Base-by-base conservation (phyloP, 2,797 vertebrate genomes). In the Syngnathus acus region DNA sequence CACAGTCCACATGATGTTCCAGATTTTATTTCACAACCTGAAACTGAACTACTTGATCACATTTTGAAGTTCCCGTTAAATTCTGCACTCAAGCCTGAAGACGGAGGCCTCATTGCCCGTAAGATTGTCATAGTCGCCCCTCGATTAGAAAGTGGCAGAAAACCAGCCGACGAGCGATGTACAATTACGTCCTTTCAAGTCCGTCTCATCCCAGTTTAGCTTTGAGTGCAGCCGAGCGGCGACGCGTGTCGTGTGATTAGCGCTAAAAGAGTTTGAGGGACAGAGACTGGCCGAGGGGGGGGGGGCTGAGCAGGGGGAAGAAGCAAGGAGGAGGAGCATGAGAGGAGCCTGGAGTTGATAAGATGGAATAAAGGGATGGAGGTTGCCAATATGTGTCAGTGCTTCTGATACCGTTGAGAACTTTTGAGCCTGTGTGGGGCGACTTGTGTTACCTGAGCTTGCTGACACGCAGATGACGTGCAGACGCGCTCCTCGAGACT, bases 181-280 rank as follows among this genome's bases (percentile, higher is more conserved):
- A 70, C 72, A 83, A 86, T 78, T 79, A 86, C 72, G 78, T 67
- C 72, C 80, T 76, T 54, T 65, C 40, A 17, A 54, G 38, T 57
- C 32, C 47, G 39, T 40, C 45, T 65, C 48, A n/a, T 32, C 63
- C 47, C 48, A 53, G 63, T 38, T 38, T 38, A 53, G 45, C 62
- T 76, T 60, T 54, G 9, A 66, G 68, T 54, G 45, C 75, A 73
- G 76, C 68, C 62, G 68, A 76, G 71, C 6, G 84, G 55, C 23
- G 2, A 62, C 21, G 21, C 23, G n/a, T 10, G 58, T 40, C 58
- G 42, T 88, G 38, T 88, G 69, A 87, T 89, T 87, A 88, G 51
- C 75, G 75, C 80, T 69, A 70, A 76, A 72, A 68, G 82, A 83
- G 83, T 78, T 86, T 9, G 75, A 51, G 60, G 73, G 75, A 79